Conservation (phyloP, 2,113 vertebrate species). For the Crotalus viridis region DNA sequence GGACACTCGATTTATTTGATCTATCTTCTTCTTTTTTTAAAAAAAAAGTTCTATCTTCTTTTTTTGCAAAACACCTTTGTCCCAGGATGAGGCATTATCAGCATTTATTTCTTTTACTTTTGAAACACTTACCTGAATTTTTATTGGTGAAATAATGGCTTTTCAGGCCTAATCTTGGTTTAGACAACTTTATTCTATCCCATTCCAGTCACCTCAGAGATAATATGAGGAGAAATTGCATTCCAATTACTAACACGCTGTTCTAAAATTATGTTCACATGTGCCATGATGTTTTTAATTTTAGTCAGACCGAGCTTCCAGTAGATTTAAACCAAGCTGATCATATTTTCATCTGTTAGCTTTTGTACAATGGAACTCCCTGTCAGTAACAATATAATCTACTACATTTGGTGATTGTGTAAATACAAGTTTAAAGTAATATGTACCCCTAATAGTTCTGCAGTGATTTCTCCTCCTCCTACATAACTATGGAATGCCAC, state of each 20-base stretch:
- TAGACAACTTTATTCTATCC: background rate
- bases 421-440: background rate
- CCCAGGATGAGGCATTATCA: background rate
- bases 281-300: background rate
- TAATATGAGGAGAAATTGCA: background rate
- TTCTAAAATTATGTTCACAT: background rate
- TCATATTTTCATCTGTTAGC: background rate
- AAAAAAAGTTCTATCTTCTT: background rate
- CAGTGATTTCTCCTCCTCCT: background rate
- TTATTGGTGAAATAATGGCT: background rate
- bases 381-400: background rate
- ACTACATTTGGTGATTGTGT: background rate
- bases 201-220: background rate
- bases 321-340: background rate
- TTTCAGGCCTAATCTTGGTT: background rate
- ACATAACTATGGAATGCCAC: background rate
- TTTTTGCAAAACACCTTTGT: background rate
- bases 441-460: background rate
- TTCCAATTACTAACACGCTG: background rate
- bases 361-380: background rate
- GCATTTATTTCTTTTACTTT: background rate
- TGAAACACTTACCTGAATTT: background rate
- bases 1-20: background rate
- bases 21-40: background rate
- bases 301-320: background rate